Percentiles rank a stretch among this genome's conserved stretches.
Evolutionary conservation across 2,888 invertebrate species (phyloP).

Genomic region (Dorcus parallelipipedus): DNA sequence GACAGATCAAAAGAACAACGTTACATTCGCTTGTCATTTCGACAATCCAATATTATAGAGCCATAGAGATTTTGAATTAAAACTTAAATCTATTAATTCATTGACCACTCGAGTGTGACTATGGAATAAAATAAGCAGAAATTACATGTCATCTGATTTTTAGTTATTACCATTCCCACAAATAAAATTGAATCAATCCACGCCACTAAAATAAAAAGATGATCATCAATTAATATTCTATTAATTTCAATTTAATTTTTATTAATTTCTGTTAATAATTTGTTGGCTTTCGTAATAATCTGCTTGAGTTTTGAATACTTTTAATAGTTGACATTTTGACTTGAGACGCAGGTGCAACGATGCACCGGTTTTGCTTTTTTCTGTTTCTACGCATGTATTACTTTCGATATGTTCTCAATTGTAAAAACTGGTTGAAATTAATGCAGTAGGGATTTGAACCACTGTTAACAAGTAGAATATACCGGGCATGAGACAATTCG

Average conservation of each 20-base stretch:
- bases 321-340: neutral
- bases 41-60: too few relatives aligned
- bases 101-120: too few relatives aligned
- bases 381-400: neutral
- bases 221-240: too few relatives aligned
- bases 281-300: neutral
- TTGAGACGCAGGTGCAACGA: neutral
- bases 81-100: too few relatives aligned
- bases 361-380: slow-evolving; percentile 1
- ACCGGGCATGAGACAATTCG: slow-evolving; percentile 16
- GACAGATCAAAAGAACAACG: too few relatives aligned
- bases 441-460: slow-evolving; percentile 13
- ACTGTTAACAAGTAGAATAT: slow-evolving; percentile 18
- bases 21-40: too few relatives aligned
- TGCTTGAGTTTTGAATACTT: neutral
- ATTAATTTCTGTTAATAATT: neutral
- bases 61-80: too few relatives aligned
- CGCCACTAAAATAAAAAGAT: too few relatives aligned
- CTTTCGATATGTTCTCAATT: neutral
- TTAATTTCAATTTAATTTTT: neutral
- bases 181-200: too few relatives aligned
- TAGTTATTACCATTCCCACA: too few relatives aligned
- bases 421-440: slow-evolving; percentile 15
- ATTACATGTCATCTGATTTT: too few relatives aligned
- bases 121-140: too few relatives aligned